Evolutionary conservation across 1,140 invertebrate genomes (phyloP).

Genomic region (Hypsibius dujardini): DNA sequence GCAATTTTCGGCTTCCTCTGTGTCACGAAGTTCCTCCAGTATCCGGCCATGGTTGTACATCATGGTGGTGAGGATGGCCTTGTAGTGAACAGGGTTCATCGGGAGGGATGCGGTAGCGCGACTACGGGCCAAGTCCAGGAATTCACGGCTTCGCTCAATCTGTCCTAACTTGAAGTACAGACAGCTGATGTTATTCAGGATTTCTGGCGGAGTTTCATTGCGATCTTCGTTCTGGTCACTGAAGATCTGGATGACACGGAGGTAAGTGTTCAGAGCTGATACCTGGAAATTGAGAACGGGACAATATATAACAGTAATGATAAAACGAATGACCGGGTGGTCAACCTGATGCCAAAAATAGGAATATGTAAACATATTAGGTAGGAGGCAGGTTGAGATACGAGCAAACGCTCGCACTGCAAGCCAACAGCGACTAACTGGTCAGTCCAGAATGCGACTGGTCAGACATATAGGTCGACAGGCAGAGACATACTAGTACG

Average conservation of each 20-base stretch:
- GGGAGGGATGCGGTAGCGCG: conserved; percentile 58
- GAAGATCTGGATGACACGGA: conserved; percentile 75
- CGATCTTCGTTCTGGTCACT: conserved; percentile 31
- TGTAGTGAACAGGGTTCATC: conserved; percentile 75
- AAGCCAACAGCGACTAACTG: no score
- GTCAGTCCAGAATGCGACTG: no score
- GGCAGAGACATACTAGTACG: no score
- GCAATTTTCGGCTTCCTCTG: conserved; percentile 84
- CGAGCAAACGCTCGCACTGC: no score
- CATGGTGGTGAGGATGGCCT: conserved; percentile 85
- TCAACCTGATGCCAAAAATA: no score
- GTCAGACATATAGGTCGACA: no score
- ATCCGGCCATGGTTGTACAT: conserved; percentile 87
- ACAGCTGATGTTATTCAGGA: conserved; percentile 90
- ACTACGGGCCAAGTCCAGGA: conserved; percentile 65
- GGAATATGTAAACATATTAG: no score
- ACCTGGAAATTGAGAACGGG: no score
- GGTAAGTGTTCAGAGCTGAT: conserved; percentile 66
- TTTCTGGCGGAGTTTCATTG: conserved; percentile 87
- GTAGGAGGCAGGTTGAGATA: no score
- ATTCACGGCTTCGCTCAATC: conserved; percentile 59
- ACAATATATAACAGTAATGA: no score
- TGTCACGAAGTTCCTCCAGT: conserved; percentile 75
- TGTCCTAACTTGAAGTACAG: conserved; percentile 71
- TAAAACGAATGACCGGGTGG: no score